phyloP scores from a whole-genome alignment of 1,140 invertebrate species.

The Drosophila nannoptera region DNA sequence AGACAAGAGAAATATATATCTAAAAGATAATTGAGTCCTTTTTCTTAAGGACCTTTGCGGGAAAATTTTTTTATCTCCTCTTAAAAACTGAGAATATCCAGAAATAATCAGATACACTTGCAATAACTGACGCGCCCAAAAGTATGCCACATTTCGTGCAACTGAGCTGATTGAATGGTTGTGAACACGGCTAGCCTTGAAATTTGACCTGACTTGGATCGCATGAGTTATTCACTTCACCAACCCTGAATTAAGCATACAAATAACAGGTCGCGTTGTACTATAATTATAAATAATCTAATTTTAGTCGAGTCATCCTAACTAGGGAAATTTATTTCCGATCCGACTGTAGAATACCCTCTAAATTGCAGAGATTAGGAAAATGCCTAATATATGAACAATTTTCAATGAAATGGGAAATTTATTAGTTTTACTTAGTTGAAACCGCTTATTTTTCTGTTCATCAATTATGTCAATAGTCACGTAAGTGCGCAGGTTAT shows the following conservation, averaged over 20 bases:
- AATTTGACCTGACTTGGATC: background rate
- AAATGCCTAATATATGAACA: too few species aligned
- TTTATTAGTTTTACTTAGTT: too few species aligned
- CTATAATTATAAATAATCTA: background rate
- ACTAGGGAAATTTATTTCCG: background rate
- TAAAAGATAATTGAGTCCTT: too few species aligned
- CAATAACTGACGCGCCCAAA: background rate
- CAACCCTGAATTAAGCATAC: background rate
- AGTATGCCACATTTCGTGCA: background rate
- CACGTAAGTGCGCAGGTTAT: too few species aligned
- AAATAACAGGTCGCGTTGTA: too few species aligned
- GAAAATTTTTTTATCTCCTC: background rate
- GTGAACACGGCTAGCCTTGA: background rate
- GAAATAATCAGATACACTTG: background rate
- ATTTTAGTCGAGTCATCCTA: slow-evolving; percentile 2
- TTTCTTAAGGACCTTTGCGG: too few species aligned
- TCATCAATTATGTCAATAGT: too few species aligned
- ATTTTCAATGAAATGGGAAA: too few species aligned
- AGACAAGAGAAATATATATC: slow-evolving; percentile 29
- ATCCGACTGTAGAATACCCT: background rate
- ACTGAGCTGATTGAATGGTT: background rate
- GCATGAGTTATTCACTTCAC: background rate
- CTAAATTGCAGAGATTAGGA: background rate
- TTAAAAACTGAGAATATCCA: too few species aligned
- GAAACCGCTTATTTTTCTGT: too few species aligned